A percentile compares a stretch with the other conserved stretches of the same genome.
phyloP scores from a whole-genome alignment of 2,797 vertebrate genomes.

The Anguilla obscura region DNA sequence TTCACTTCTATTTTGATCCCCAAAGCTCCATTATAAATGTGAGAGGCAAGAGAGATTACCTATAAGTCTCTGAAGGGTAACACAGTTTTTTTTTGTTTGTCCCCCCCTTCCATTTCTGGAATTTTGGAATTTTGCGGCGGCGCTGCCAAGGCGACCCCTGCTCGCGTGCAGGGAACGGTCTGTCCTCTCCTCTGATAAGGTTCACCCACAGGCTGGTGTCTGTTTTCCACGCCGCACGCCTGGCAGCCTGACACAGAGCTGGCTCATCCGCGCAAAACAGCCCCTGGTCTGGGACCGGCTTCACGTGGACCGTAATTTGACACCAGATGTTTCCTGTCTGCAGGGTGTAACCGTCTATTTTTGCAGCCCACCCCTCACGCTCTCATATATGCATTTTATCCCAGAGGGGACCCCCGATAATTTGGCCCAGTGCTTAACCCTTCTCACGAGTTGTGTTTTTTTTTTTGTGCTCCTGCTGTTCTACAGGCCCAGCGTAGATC shows the following conservation, averaged over 20 bases:
- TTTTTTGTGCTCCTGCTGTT: neutral
- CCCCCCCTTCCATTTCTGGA: neutral
- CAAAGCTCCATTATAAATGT: neutral
- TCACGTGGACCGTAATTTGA: neutral
- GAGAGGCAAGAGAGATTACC: neutral
- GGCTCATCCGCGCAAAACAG: neutral
- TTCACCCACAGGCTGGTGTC: neutral
- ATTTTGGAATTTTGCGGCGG: neutral
- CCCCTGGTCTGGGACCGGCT: neutral
- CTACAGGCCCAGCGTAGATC: neutral
- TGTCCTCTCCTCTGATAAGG: neutral
- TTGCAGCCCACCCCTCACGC: neutral
- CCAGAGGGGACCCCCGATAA: neutral
- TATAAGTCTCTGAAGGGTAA: neutral
- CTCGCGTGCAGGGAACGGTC: neutral
- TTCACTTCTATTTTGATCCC: neutral
- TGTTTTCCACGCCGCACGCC: neutral
- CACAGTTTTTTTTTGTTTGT: neutral
- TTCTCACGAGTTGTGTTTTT: neutral
- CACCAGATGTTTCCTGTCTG: neutral
- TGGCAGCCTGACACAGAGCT: neutral
- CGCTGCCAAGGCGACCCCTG: neutral
- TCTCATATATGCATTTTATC: neutral
- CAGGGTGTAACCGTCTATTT: constrained; percentile 5
- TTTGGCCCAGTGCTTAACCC: neutral